Evolutionary conservation across 1,140 invertebrate genomes (phyloP).

Genomic region (Brachionus paranguensis): DNA sequence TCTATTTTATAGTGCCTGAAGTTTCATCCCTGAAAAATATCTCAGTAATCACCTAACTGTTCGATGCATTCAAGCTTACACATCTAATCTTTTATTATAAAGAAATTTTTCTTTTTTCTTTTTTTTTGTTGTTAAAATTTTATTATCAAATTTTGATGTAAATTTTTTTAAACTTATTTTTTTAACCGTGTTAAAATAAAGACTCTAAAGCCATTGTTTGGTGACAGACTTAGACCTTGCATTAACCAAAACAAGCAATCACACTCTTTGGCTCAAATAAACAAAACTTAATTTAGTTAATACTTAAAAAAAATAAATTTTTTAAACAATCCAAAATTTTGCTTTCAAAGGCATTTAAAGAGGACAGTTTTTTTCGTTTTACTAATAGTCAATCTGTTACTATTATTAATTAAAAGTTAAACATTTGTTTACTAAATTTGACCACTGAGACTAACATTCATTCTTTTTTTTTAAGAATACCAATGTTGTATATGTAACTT

Average conservation of each 20-base stretch:
- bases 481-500: constrained; percentile 15
- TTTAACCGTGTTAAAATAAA: constrained; percentile 1
- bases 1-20: not conserved
- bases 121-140: not conserved
- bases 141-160: not conserved
- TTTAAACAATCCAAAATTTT: not conserved
- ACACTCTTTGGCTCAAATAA: not conserved
- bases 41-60: not conserved
- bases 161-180: not conserved
- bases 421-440: not conserved
- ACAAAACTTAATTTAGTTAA: not conserved
- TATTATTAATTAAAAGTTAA: not conserved
- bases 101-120: not conserved
- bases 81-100: not conserved
- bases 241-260: not conserved
- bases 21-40: not conserved
- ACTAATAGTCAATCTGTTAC: not conserved
- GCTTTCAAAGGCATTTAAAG: not conserved
- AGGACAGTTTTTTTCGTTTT: constrained; percentile 29
- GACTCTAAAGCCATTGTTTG: not conserved
- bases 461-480: constrained; percentile 25
- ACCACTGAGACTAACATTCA: not conserved
- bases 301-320: not conserved
- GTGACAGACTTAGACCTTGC: not conserved
- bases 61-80: not conserved